Percentiles rank a stretch among this genome's conserved stretches.
Conservation (phyloP, 1,140 invertebrate genomes). For the Trachymyrmex septentrionalis region DNA sequence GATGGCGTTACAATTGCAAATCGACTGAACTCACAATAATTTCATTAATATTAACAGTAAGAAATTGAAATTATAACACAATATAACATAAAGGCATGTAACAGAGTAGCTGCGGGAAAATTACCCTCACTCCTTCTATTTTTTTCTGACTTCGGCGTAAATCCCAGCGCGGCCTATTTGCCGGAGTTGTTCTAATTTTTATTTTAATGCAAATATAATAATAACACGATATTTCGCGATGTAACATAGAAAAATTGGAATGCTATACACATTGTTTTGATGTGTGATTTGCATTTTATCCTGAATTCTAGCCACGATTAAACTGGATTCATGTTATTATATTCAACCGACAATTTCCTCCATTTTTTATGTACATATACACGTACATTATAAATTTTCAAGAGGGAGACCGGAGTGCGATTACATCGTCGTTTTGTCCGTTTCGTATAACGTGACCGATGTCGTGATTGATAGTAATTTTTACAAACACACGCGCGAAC, state of each 20-base stretch:
- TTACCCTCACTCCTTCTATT: too few relatives aligned
- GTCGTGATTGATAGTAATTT: conserved; percentile 1
- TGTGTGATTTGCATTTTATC: neutral
- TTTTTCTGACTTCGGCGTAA: too few relatives aligned
- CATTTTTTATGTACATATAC: neutral
- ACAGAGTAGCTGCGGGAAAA: too few relatives aligned
- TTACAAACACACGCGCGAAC: conserved; percentile 55
- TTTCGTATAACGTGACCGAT: conserved; percentile 4
- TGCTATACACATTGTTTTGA: neutral
- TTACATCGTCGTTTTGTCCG: conserved; percentile 34
- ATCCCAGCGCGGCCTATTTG: too few relatives aligned
- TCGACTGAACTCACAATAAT: too few relatives aligned
- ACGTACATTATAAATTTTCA: conserved; percentile 13
- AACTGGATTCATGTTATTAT: neutral
- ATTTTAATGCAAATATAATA: neutral
- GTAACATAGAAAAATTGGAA: neutral
- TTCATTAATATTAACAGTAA: too few relatives aligned
- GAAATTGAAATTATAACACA: too few relatives aligned
- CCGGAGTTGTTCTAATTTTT: neutral
- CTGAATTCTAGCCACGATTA: conserved; percentile 6
- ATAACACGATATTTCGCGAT: neutral
- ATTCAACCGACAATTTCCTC: neutral
- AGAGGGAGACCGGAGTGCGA: neutral
- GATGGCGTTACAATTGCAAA: too few relatives aligned
- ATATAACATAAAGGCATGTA: too few relatives aligned